Evolutionary conservation across 1,140 invertebrate species (phyloP), one percentile per base, ranked within the genome.

Genomic region (Drosophila ananassae): DNA sequence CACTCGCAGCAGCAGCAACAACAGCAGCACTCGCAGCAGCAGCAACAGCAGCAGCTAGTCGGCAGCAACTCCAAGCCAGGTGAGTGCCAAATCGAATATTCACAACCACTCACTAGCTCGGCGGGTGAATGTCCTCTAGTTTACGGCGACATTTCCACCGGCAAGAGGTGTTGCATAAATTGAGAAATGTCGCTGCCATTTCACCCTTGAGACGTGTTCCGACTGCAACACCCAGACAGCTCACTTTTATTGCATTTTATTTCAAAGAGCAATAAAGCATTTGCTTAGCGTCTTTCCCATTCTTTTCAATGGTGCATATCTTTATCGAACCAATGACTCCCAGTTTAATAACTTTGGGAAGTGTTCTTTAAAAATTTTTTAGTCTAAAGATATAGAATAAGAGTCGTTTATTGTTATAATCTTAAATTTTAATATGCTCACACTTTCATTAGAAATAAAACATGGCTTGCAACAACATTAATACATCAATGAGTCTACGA

Each of bases 21-120:
- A 46, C 81, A 84, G 28, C 79, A 84, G 52, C n/a, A n/a, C n/a
- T n/a, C n/a, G n/a, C n/a, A n/a, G n/a, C 77, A 82, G 34, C 77
- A 68, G 44, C 77, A 76, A 24, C 78, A 80, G 39, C 81, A 87
- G 62, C 83, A 89, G 66, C 48, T 87, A 28, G 72, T 76, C 53
- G 75, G 66, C 75, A 87, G 62, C 83, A 87, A 87, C 67, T 79
- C 80, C 39, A 90, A 90, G 47, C 89, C 89, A 90, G 89, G 89
- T 90, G 56, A 85, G 84, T 79, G 53, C 3, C 55, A 41, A 52
- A 25, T 34, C 62, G 32, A 41, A 51, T 73, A 61, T 61, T 54
- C 50, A n/a, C 25, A 7, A 17, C 41, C 13, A 44, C n/a, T 21
- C 44, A 9, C 9, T 10, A 47, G 21, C 32, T 25, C 50, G 37